Evolutionary conservation across 2,888 invertebrate genomes (phyloP).

Genomic region (Lapara coniferarum): DNA sequence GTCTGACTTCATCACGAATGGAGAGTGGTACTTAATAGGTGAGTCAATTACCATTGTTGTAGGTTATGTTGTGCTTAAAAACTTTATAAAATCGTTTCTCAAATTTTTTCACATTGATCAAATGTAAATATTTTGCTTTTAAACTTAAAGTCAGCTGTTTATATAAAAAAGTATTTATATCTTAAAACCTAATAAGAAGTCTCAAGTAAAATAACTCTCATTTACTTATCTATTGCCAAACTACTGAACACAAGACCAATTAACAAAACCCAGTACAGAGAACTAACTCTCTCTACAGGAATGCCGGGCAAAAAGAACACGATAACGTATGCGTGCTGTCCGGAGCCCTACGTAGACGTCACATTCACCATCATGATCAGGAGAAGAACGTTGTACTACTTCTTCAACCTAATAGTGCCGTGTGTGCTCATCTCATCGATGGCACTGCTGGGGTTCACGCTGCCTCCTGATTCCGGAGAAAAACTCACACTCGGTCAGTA

Average conservation of each 20-base stretch:
- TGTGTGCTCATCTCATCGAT: slow-evolving; percentile 99
- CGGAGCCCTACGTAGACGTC: slow-evolving; percentile 97
- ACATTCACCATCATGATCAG: slow-evolving; percentile 98
- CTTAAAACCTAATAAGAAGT: too few relatives aligned
- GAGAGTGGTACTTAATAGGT: slow-evolving; percentile 99
- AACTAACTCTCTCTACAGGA: slow-evolving; percentile 79
- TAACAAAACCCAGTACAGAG: too few relatives aligned
- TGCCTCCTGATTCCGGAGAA: slow-evolving; percentile 99
- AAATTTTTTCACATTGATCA: too few relatives aligned
- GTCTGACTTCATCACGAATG: slow-evolving; percentile 98
- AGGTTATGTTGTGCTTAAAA: background rate
- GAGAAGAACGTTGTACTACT: slow-evolving; percentile 98
- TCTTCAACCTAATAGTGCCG: slow-evolving; percentile 99
- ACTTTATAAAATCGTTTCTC: too few relatives aligned
- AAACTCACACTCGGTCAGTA: slow-evolving; percentile 95
- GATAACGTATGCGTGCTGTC: slow-evolving; percentile 95
- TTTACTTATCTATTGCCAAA: background rate
- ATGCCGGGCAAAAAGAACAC: slow-evolving; percentile 96
- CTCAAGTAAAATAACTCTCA: too few relatives aligned
- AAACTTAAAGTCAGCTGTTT: too few relatives aligned
- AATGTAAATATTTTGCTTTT: too few relatives aligned
- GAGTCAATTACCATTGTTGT: slow-evolving; percentile 61
- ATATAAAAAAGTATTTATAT: too few relatives aligned
- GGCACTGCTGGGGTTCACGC: slow-evolving; percentile 98
- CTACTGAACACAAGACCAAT: background rate